A percentile compares a stretch with the other conserved stretches of the same genome.
Conservation (phyloP, 2,797 vertebrate genomes). For the Steatocranus sp. region DNA sequence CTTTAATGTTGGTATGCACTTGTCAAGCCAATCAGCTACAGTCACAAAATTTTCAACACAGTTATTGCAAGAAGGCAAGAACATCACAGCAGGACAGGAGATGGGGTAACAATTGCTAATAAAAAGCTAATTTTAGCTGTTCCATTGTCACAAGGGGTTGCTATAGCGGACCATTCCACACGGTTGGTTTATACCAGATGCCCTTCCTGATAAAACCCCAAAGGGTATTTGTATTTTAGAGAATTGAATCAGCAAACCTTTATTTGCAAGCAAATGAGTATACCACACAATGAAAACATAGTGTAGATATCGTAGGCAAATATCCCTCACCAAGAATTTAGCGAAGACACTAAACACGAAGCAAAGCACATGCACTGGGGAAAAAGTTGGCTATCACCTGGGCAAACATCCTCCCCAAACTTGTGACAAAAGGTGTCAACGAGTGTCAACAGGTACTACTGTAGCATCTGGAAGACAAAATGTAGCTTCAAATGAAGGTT, state of each 20-base stretch:
- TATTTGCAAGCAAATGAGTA: not conserved
- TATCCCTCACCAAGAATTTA: not conserved
- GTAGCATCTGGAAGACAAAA: not conserved
- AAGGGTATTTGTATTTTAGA: not conserved
- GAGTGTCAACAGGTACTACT: not conserved
- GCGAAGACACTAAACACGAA: not conserved
- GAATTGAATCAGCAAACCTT: not conserved
- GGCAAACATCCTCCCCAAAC: not conserved
- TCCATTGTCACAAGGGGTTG: not conserved
- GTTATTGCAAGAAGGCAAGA: not conserved
- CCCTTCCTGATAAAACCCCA: not conserved
- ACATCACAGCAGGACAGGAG: not conserved
- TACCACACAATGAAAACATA: not conserved
- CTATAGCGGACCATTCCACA: rapidly evolving
- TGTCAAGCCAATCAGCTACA: not conserved
- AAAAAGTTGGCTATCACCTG: not conserved
- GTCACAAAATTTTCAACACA: not conserved
- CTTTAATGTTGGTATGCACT: not conserved
- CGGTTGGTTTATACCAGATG: not conserved
- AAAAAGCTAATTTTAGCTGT: not conserved
- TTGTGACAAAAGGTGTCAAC: not conserved
- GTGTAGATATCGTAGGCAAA: not conserved
- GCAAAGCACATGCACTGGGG: not conserved
- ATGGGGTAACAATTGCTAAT: not conserved
- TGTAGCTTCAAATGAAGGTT: not conserved